Percentiles rank a stretch among this genome's conserved stretches.
These are phyloP conservation scores for Esox lucius DNA, from an alignment of 2,797 vertebrate genomes.

Conservation along the genomic window DNA sequence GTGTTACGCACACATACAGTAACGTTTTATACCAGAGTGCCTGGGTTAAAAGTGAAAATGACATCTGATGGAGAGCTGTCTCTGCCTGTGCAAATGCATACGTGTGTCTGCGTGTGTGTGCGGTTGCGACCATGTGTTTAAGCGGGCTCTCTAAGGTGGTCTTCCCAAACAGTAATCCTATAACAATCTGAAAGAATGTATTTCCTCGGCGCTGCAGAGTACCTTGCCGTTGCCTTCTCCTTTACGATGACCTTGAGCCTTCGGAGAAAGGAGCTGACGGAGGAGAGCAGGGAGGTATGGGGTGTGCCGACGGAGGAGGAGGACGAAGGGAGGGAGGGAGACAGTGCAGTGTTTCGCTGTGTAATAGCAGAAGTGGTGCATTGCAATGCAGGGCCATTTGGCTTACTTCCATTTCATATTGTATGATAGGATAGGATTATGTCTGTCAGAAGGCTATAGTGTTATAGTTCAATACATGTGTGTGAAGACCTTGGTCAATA, in stretches of 20 bases:
- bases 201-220: neutral
- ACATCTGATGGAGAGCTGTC: too few species aligned
- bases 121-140: neutral
- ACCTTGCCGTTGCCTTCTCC: constrained; percentile 25
- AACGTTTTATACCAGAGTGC: too few species aligned
- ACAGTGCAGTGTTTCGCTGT: constrained; percentile 35
- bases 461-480: neutral
- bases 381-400: constrained; percentile 1
- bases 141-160: neutral
- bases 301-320: constrained; percentile 9
- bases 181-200: neutral
- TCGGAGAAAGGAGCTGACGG: constrained; percentile 12
- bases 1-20: too few species aligned
- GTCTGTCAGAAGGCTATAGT: constrained; percentile 10
- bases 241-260: constrained; percentile 57
- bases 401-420: neutral
- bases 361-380: constrained; percentile 14
- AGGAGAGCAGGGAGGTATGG: constrained; percentile 5
- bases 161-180: neutral
- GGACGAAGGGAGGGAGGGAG: constrained; percentile 11
- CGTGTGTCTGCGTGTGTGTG: neutral
- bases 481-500: neutral
- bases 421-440: neutral
- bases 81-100: neutral
- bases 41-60: too few species aligned